Evolutionary conservation across 2,113 vertebrate species (phyloP).

Genomic region (Dunckerocampus dactyliophorus): DNA sequence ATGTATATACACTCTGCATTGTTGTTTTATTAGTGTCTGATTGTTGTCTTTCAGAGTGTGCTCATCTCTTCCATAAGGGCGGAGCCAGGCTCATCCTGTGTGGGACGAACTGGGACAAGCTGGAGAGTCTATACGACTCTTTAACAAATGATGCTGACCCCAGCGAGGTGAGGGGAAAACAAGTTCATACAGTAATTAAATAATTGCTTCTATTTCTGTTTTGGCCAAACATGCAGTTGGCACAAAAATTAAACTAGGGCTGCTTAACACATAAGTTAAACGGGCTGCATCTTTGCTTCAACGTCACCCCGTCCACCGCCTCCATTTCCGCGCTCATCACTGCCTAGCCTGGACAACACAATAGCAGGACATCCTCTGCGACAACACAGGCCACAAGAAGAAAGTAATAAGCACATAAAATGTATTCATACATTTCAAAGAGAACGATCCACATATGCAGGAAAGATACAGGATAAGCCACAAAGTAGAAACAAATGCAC

Average conservation of each 20-base stretch:
- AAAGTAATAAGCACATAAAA: not conserved
- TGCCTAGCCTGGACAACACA: slow-evolving; percentile 64
- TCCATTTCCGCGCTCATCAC: slow-evolving; percentile 28
- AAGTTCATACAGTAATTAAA: too few species aligned
- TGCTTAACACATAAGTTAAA: not conserved
- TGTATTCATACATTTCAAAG: not conserved
- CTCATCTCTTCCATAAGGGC: slow-evolving; percentile 83
- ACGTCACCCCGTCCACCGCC: slow-evolving; percentile 19
- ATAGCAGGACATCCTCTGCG: slow-evolving; percentile 70
- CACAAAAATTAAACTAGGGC: not conserved
- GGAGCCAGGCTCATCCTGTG: slow-evolving; percentile 90
- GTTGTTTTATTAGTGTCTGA: not conserved
- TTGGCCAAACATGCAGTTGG: not conserved
- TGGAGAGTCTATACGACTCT: slow-evolving; percentile 83
- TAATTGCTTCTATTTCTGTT: not conserved
- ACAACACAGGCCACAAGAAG: slow-evolving; percentile 38
- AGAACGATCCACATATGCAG: too few species aligned
- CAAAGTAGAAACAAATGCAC: too few species aligned
- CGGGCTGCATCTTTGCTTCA: slow-evolving; percentile 25
- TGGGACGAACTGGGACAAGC: slow-evolving; percentile 86
- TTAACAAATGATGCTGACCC: slow-evolving; percentile 82
- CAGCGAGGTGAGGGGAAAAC: slow-evolving; percentile 70
- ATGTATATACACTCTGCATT: too few species aligned
- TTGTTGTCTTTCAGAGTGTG: slow-evolving; percentile 77
- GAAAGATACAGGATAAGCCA: too few species aligned